Base-by-base conservation (phyloP, 2,888 invertebrate genomes). In the Lumbricus terrestris region DNA sequence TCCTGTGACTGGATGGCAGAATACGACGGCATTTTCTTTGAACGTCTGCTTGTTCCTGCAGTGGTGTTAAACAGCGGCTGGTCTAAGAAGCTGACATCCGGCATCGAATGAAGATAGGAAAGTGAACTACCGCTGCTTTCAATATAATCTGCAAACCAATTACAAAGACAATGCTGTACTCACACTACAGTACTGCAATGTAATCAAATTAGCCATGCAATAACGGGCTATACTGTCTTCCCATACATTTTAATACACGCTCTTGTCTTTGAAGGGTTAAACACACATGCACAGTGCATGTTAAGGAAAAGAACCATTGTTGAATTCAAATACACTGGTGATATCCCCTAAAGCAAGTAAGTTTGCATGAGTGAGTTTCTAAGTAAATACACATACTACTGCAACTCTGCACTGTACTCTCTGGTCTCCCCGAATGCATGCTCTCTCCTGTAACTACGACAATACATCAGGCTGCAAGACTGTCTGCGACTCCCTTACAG, bases 41-140 rank as follows among this genome's bases (percentile, higher is more conserved):
- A 33, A 85, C 11, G n/a, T 18, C 85, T 85, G 85, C 23, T 34
- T 20, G 34, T 18, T 85, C 6, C 85, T 85, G 69, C n/a, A 16
- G 37, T 85, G 33, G 35, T 23, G 23, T 85, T 35, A 85, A 85
- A 85, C 85, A 85, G 35, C 11, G 85, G 85, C 23, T 85, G 34
- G 37, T 37, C 85, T 37, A 85, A 35, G 85, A 85, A 85, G 35
- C 85, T 85, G 5, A 85, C 37, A 37, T 85, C 85, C 8, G 85
- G 85, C 85, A 85, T 85, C 16, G 85, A 85, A 34, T 85, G 8
- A 85, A 85, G 85, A 37, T 85, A 37, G 37, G 85, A 85, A 34
- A 35, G 34, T 35, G 85, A 85, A 37, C 34, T 35, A 35, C 34
- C 85, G 23, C 18, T 23, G 37, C 29, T 23, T 11, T 23, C 35